phyloP scores from a whole-genome alignment of 2,888 invertebrate genomes.

The Eristalis pertinax region DNA sequence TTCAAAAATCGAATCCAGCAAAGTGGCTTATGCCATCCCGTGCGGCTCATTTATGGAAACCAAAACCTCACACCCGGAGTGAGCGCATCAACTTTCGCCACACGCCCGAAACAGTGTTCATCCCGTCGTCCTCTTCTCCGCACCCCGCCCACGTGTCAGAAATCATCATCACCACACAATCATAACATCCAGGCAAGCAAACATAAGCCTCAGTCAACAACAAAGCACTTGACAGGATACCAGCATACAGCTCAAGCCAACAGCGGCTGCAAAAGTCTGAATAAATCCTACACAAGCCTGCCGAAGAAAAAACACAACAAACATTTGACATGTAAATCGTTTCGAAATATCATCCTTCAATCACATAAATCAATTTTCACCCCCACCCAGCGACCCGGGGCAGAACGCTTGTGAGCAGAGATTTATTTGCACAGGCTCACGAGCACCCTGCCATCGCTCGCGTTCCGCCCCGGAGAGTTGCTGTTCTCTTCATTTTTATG shows the following conservation, averaged over 20 bases:
- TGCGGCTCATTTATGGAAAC: background rate
- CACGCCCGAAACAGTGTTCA: background rate
- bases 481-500: background rate
- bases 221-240: slow-evolving; percentile 4
- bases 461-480: background rate
- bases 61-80: background rate
- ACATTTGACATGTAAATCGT: slow-evolving; percentile 66
- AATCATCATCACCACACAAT: background rate
- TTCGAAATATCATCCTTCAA: slow-evolving; percentile 62
- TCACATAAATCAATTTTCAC: slow-evolving; percentile 65
- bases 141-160: background rate
- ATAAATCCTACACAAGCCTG: background rate
- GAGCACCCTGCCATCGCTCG: background rate
- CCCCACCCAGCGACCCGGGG: background rate
- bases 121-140: background rate
- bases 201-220: slow-evolving; percentile 9
- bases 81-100: background rate
- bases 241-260: slow-evolving; percentile 2
- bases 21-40: slow-evolving; percentile 6
- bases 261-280: background rate
- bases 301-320: slow-evolving; percentile 16
- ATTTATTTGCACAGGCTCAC: slow-evolving; percentile 24
- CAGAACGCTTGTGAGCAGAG: background rate
- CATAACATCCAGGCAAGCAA: background rate
- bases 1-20: slow-evolving; percentile 12